These are phyloP conservation scores for Geococcyx californianus DNA, from an alignment of 2,113 vertebrate genomes.

Conservation along the genomic window DNA sequence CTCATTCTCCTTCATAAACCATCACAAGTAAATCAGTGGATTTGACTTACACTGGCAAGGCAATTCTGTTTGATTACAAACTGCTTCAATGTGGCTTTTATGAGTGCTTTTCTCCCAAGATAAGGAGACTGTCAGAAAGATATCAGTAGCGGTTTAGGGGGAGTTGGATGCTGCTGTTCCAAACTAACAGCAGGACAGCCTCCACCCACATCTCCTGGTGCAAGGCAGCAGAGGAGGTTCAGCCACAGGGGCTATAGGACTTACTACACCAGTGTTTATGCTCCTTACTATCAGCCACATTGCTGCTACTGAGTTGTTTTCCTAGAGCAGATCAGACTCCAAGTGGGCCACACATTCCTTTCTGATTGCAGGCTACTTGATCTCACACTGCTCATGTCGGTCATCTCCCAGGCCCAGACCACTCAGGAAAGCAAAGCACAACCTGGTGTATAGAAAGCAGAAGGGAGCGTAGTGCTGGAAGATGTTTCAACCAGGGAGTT, in stretches of 20 bases:
- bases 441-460: background rate
- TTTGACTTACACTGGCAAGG: background rate
- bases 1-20: background rate
- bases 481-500: background rate
- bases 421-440: background rate
- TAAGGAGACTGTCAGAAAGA: background rate
- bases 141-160: background rate
- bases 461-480: background rate
- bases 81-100: background rate
- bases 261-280: background rate
- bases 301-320: background rate
- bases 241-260: background rate
- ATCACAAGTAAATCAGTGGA: background rate
- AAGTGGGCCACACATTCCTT: background rate
- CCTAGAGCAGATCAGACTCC: background rate
- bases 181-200: background rate
- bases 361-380: background rate
- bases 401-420: background rate
- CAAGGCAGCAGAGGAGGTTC: background rate
- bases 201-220: accelerated
- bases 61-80: background rate
- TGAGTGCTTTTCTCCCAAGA: background rate
- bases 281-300: background rate
- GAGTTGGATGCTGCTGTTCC: background rate
- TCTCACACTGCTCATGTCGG: background rate